Base-by-base conservation (phyloP, 2,888 invertebrate genomes). In the Agrochola circellaris region DNA sequence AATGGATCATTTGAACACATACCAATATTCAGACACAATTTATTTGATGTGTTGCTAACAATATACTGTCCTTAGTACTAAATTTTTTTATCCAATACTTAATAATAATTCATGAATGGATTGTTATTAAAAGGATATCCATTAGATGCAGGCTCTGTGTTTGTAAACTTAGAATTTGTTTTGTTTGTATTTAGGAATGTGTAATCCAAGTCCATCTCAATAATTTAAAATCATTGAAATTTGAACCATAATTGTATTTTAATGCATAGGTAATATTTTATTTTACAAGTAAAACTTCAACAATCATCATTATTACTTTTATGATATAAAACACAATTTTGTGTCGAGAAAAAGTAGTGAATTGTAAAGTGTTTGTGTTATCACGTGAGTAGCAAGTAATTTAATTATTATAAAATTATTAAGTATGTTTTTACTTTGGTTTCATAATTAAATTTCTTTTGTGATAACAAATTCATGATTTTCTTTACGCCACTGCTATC, bases 361-460 rank as follows among this genome's bases (percentile, higher is more conserved):
- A 69, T 65, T 65, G 26, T 68, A 30, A 20, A 66, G 42, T 30
- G 23, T 56, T 60, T 60, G 9, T 64, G 30, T 70, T 54, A 81
- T 69, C 64, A 73, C 42, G 2, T 17, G n/a, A 54, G 30, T 23
- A 54, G 30, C 15, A 61, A 56, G 26, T 69, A 56, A 60, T 78
- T 56, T 64, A 0, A 58, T 69, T 7, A 67, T 48, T 56, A 34
- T 69, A 34, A 60, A 78, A 54, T 60, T 73, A 51, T 75, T 56
- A 34, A 34, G 34, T 34, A 42, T n/a, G 45, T 8, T 45, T 30
- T 61, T 48, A 56, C 48, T 61, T 61, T 54, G 61, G 34, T 38
- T 75, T 79, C 20, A 15, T 75, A 75, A 73, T 82, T 65, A 69
- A 72, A 48, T 82, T 73, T 62, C 4, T 7, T 45, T 64, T 62